Evolutionary conservation across 2,888 invertebrate genomes (phyloP).

Genomic region (Encarsia formosa): DNA sequence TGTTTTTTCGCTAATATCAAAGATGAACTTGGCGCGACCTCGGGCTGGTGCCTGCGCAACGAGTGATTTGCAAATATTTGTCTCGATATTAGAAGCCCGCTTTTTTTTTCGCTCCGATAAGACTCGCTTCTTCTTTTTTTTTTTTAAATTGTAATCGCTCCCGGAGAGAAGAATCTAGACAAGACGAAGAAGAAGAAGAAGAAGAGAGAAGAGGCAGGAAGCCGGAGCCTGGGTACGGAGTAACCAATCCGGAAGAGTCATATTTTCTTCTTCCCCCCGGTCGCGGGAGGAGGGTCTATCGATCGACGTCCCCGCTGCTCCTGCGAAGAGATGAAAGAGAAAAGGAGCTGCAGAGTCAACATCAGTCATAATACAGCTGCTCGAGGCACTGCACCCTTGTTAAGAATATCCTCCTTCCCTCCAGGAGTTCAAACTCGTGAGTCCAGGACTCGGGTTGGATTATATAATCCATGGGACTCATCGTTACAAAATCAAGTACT

Average conservation of each 20-base stretch:
- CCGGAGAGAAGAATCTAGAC: conserved; percentile 23
- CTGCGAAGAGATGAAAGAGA: conserved; percentile 7
- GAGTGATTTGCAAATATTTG: no score
- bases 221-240: conserved; percentile 25
- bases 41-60: no score
- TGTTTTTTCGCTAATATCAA: conserved; percentile 49
- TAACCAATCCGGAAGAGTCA: conserved; percentile 42
- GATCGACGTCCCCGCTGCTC: conserved; percentile 11
- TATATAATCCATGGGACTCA: no score
- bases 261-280: conserved; percentile 38
- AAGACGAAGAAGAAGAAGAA: conserved; percentile 5
- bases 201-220: conserved; percentile 10
- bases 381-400: conserved; percentile 48
- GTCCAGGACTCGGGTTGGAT: no score
- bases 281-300: conserved; percentile 37
- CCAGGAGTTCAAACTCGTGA: no score
- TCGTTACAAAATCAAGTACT: no score
- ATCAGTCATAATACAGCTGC: conserved; percentile 51
- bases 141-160: neutral
- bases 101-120: no score
- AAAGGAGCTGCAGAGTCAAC: conserved; percentile 40
- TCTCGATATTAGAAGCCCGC: no score
- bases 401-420: conserved; percentile 52
- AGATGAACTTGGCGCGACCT: conserved; percentile 50
- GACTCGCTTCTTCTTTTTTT: conserved; percentile 1